Evolutionary conservation across 2,113 vertebrate species (phyloP), one percentile per base, ranked within the genome.

Genomic region (Siniperca chuatsi): DNA sequence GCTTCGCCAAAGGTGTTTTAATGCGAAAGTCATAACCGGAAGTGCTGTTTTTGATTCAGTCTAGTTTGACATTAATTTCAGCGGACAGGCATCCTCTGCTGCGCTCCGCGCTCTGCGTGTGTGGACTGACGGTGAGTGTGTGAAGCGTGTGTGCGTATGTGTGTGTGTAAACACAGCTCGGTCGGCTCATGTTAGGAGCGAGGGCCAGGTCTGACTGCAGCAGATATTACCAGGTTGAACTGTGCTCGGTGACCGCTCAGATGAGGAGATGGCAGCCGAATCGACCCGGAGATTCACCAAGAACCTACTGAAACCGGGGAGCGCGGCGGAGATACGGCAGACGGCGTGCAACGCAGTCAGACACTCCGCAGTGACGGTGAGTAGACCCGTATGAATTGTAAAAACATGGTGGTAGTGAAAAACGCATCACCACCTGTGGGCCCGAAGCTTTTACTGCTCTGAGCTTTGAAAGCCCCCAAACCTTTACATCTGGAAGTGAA

Each of bases 281-380:
- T 95, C 93, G 78, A 95, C 95, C 82, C 96, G 98, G 96, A 97
- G 97, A 96, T 98, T 99, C 94, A 97, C 98, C 65, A 98, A 97
- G 79, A 97, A 97, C 96, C 96, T 98, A 74, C 96, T 97, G 93
- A 95, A 98, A 87, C 97, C 97, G 12, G 97, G 97, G 82, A 96
- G 93, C 92, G 97, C 97, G 46, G 97, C 97, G 44, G 97, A 98
- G 94, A 96, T 97, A 44, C 92, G 98, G 64, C 96, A 97, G 90
- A 97, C 96, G 75, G 97, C 96, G 18, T 96, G 95, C 75, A 94
- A 93, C 87, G 95, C 95, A 18, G 93, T 96, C 84, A 90, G 96
- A 92, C 96, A 92, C 66, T 91, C 93, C 29, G 87, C 94, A 81
- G 90, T 91, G 81, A 90, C 93, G 95, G 96, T 96, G 93, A 96